Evolutionary conservation across 2,113 vertebrate genomes (phyloP).

Genomic region (Apteryx mantelli): DNA sequence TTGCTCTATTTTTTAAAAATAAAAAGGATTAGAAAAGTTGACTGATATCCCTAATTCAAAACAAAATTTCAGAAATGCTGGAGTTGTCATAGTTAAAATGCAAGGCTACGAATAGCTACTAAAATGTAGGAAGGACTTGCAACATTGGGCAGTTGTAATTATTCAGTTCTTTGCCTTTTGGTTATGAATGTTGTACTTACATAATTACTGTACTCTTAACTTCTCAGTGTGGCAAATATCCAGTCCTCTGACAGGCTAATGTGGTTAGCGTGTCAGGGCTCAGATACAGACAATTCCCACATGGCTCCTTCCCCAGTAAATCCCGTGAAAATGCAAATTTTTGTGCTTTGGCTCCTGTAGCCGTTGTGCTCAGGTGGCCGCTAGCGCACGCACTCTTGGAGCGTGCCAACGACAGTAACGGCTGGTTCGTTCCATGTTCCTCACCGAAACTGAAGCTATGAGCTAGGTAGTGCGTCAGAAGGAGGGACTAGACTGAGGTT

Average conservation of each 20-base stretch:
- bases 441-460: not conserved
- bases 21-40: not conserved
- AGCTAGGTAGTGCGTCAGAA: not conserved
- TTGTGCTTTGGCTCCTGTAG: not conserved
- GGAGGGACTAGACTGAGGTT: not conserved
- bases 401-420: rapidly evolving
- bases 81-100: not conserved
- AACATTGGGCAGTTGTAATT: not conserved
- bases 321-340: not conserved
- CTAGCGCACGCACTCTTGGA: rapidly evolving
- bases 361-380: not conserved
- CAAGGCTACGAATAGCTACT: not conserved
- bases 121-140: not conserved
- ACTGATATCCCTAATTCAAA: not conserved
- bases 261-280: not conserved
- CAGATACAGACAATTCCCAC: rapidly evolving
- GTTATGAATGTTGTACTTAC: not conserved
- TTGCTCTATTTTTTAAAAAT: not conserved
- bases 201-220: not conserved
- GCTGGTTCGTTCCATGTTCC: rapidly evolving
- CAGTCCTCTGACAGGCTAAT: not conserved
- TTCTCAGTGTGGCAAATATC: not conserved
- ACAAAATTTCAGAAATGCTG: not conserved
- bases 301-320: not conserved
- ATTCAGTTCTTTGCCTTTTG: conserved; percentile 2